A percentile compares a stretch with the other conserved stretches of the same genome.
Evolutionary conservation across 2,797 vertebrate genomes (phyloP).

Genomic region (Sarcophilus harrisii): DNA sequence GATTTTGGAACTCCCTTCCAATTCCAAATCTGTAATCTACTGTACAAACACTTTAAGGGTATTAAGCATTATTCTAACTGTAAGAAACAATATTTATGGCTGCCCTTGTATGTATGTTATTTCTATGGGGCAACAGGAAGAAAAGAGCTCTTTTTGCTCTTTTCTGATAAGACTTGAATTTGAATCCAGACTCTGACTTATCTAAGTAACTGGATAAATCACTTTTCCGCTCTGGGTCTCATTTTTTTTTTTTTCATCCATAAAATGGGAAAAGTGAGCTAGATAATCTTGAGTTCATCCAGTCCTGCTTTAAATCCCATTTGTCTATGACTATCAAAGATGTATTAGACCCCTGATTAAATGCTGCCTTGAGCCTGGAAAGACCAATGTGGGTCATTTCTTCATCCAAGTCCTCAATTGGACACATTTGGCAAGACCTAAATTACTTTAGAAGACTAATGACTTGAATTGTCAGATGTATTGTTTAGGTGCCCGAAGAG

Average conservation of each 20-base stretch:
- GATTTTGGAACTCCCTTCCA: not conserved
- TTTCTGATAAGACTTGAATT: not conserved
- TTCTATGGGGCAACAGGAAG: not conserved
- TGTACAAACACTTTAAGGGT: slow-evolving; percentile 3
- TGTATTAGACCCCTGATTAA: not conserved
- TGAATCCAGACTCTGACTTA: not conserved
- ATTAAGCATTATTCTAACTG: not conserved
- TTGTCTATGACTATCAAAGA: not conserved
- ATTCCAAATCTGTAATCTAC: not conserved
- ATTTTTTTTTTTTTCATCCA: not conserved
- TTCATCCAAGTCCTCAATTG: not conserved
- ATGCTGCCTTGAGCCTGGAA: not conserved
- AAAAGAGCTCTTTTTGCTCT: not conserved
- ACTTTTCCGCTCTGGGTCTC: not conserved
- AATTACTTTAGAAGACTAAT: slow-evolving; percentile 67
- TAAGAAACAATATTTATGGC: slow-evolving; percentile 33
- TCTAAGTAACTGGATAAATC: not conserved
- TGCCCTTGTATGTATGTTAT: not conserved
- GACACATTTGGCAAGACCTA: slow-evolving; percentile 57
- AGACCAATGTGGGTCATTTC: slow-evolving; percentile 8
- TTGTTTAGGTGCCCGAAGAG: slow-evolving; percentile 74
- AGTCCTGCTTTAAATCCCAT: not conserved
- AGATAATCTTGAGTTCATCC: not conserved
- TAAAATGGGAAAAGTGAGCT: not conserved
- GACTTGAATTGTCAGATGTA: slow-evolving; percentile 70